Percentiles rank a stretch among this genome's conserved stretches.
phyloP scores from a whole-genome alignment of 2,113 vertebrate species.

The Tupaia tana region DNA sequence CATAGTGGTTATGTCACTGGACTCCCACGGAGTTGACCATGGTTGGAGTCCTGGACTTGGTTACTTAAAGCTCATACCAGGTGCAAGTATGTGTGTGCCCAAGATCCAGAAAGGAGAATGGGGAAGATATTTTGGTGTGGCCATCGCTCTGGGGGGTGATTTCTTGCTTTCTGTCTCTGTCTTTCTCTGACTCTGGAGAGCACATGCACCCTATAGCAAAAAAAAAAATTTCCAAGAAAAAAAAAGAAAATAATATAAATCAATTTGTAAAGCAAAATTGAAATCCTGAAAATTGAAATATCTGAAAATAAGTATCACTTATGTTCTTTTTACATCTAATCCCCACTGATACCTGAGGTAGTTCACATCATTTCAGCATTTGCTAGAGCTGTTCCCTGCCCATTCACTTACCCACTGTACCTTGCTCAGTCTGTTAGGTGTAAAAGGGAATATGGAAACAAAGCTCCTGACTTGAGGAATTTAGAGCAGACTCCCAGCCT shows the following conservation, averaged over 20 bases:
- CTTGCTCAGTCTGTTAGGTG: not conserved
- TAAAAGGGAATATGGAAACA: not conserved
- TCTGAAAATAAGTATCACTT: not conserved
- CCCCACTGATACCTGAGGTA: not conserved
- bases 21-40: no score
- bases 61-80: no score
- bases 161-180: no score
- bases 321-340: not conserved
- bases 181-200: no score
- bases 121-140: no score
- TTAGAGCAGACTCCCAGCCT: not conserved
- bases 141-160: no score
- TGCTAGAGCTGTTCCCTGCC: not conserved
- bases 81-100: no score
- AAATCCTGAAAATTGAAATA: conserved; percentile 53
- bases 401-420: not conserved
- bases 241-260: not conserved
- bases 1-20: no score
- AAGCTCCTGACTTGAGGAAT: not conserved
- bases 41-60: no score
- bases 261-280: not conserved
- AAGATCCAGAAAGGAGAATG: no score
- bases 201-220: no score
- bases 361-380: not conserved
- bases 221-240: no score